Base-by-base conservation (phyloP, 1,140 invertebrate genomes). In the Megathymus violae region DNA sequence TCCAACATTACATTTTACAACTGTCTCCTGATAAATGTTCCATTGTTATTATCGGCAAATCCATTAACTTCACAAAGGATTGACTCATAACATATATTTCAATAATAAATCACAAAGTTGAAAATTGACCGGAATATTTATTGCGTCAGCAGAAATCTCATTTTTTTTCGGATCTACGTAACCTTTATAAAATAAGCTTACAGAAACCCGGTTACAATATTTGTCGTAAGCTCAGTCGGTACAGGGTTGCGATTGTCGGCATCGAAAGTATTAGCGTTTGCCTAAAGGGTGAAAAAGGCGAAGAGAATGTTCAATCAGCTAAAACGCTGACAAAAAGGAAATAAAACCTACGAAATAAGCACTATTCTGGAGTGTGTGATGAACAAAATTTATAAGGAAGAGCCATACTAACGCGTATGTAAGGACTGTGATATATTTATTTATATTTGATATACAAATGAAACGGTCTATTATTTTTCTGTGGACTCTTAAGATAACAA, bases 181-280 rank as follows among this genome's bases (percentile, higher is more conserved):
- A 16, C 40, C 17, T 22, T 52, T 40, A 25, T 7, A n/a, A 52
- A 14, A 16, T 17, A 43, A 58, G 9, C 41, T 46, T 54, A 58
- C 41, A 25, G 43, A 56, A 56, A 56, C 44, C 31, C 40, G 16
- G 22, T 56, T 56, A 25, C 40, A 56, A 43, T 58, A 58, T 58
- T 58, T 58, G 44, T 46, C 54, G 25, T 36, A 58, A 46, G 34
- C 54, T 27, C 22, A 52, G 41, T 36, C 54, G 41, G 6, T 36
- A 22, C 19, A 27, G 17, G 16, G 27, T 58, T 13, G 43, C 6
- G 15, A 34, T 58, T 14, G 41, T 44, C 15, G 51, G 15, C 16
- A 25, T 27, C 14, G 38, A 54, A 46, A 58, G 51, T 40, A 25
- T 56, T 31, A 43, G 22, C 47, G 47, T 59, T 48, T 36, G 43